Evolutionary conservation across 2,888 invertebrate species (phyloP), one percentile per base, ranked within the genome.

Genomic region (Ferdinandea cuprea): DNA sequence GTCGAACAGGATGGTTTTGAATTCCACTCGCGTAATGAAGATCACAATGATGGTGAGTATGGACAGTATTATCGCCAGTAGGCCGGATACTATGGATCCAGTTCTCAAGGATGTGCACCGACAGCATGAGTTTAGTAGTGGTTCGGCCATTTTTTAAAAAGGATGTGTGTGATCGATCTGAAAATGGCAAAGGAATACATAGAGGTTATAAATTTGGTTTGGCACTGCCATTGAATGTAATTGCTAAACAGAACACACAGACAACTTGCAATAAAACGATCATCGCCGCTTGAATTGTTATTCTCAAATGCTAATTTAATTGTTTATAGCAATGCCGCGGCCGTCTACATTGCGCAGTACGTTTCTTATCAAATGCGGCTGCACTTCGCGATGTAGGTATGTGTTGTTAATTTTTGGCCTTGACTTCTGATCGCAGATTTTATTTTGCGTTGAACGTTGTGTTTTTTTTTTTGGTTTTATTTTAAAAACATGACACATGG

Each of bases 1-100:
- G 88, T 95, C 95, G 85, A 96, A 93, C 42, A 96, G 92, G 88
- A 96, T 95, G n/a, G 96, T 96, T 88, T 93, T 94, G 91, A 95
- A 94, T 86, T 94, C 93, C 52, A 95, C 93, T 73, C 93, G 92
- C 58, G 91, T 91, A n/a, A 92, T 90, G 91, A 95, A 94, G 72
- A 96, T 93, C 40, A 94, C 89, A 77, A 96, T 92, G 85, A 96
- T 93, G 40, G 95, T 94, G 40, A 93, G 88, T 48, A 96, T 93
- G 8, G 96, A 94, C 19, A 95, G 91, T n/a, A 96, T 92, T 87
- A 96, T 95, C 83, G 95, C 96, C 85, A 94, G 92, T 35, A 93
- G 88, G 59, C 95, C 96, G 15, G 94, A 94, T 87, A 95, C 92
- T 54, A 96, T 91, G 1, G 96, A 94, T 4, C 96, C 96, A 5